Percentiles rank a stretch among this genome's conserved stretches.
phyloP scores from a whole-genome alignment of 2,797 vertebrate species.

The Argya squamiceps region DNA sequence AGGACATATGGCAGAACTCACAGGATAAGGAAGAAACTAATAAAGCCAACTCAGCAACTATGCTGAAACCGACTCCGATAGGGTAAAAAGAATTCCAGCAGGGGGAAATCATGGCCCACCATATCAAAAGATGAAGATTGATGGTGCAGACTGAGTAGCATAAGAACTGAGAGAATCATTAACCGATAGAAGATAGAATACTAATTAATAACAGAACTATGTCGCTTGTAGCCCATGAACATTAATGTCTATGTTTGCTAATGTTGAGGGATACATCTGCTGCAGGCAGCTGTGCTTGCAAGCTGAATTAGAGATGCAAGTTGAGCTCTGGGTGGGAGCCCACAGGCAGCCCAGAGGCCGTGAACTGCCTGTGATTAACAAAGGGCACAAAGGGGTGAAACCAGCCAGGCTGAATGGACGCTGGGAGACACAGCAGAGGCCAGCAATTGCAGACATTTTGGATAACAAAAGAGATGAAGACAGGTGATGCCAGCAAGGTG shows the following conservation, averaged over 20 bases:
- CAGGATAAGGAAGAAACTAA: not conserved
- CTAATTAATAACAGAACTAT: not conserved
- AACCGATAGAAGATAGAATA: not conserved
- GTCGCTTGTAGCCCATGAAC: too few species aligned
- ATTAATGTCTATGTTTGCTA: not conserved
- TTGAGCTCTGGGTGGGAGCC: not conserved
- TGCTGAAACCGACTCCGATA: not conserved
- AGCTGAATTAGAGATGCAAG: not conserved
- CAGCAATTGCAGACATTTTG: not conserved
- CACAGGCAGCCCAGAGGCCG: too few species aligned
- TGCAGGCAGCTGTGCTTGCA: not conserved
- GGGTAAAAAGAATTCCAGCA: not conserved
- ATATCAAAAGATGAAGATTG: not conserved
- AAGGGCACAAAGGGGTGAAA: not conserved
- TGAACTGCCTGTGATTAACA: not conserved
- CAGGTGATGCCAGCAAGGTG: rapidly evolving
- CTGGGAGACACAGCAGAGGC: not conserved
- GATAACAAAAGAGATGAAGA: not conserved
- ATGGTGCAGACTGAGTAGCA: not conserved
- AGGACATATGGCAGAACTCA: not conserved
- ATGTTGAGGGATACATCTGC: not conserved
- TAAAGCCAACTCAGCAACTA: not conserved
- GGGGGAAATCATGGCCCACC: not conserved
- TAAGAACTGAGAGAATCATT: not conserved
- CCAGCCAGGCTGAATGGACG: too few species aligned